Conservation (phyloP, 2,113 vertebrate genomes). For the Hirundichthys speculiger region DNA sequence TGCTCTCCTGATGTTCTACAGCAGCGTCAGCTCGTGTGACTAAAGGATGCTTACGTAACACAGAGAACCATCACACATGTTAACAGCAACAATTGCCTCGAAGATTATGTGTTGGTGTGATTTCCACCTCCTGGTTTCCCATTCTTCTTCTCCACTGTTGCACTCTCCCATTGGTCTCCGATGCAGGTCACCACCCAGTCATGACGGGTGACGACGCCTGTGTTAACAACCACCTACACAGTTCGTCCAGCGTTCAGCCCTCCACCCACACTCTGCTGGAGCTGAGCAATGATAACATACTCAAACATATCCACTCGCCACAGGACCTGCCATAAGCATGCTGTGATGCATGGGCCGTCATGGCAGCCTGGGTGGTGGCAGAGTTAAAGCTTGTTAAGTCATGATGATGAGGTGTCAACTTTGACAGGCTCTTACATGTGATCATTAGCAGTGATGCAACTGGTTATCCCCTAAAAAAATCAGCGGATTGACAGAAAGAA, state of each 20-base stretch:
- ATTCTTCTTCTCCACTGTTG: conserved; percentile 28
- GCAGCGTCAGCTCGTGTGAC: conserved; percentile 27
- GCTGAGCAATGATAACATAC: conserved; percentile 53
- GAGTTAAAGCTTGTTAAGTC: conserved; percentile 37
- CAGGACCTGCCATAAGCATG: conserved; percentile 57
- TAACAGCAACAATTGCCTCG: background rate
- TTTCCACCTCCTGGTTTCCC: conserved; percentile 1
- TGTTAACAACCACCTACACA: conserved; percentile 74
- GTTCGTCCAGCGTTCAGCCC: conserved; percentile 46
- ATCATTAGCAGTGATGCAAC: background rate
- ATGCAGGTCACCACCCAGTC: conserved; percentile 66
- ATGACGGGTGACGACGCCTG: conserved; percentile 49
- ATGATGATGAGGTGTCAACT: conserved; percentile 29
- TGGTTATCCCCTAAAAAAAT: background rate
- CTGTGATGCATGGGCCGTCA: conserved; percentile 65
- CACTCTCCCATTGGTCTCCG: conserved; percentile 18
- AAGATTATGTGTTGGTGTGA: background rate
- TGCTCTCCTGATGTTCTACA: conserved; percentile 56
- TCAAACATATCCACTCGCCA: conserved; percentile 45
- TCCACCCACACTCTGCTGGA: conserved; percentile 62
- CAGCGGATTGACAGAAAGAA: background rate
- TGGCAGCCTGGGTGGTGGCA: conserved; percentile 45
- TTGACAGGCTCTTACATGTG: conserved; percentile 27
- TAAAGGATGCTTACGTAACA: conserved; percentile 12
- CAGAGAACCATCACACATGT: conserved; percentile 6